Conservation (phyloP, 2,888 invertebrate genomes). For the Drosophila aldrichi region DNA sequence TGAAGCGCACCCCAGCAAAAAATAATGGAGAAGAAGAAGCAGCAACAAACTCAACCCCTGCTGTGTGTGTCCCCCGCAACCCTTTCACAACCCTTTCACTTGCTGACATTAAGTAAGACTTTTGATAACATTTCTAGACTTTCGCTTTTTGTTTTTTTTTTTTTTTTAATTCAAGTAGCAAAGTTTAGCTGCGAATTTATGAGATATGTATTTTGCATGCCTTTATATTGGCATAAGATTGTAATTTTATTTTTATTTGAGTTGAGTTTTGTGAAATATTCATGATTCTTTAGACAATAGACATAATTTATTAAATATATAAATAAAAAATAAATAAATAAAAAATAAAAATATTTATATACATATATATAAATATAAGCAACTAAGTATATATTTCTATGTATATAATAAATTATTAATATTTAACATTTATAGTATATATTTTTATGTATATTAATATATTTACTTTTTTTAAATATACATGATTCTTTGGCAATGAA, state of each 20-base stretch:
- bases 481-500: too few species aligned
- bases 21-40: constrained; percentile 8
- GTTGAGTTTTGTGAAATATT: background rate
- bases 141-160: too few species aligned
- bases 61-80: constrained; percentile 13
- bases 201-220: background rate
- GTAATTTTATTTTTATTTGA: background rate
- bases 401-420: too few species aligned
- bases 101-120: background rate
- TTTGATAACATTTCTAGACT: background rate
- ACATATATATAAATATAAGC: too few species aligned
- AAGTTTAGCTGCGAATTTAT: background rate
- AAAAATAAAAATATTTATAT: too few species aligned
- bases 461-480: too few species aligned
- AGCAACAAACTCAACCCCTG: constrained; percentile 13
- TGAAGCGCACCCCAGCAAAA: constrained; percentile 71
- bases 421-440: too few species aligned
- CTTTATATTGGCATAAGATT: background rate
- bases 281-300: too few species aligned
- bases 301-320: too few species aligned
- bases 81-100: constrained; percentile 37
- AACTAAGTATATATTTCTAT: too few species aligned
- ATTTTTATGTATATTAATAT: too few species aligned
- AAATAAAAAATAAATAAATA: too few species aligned
- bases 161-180: background rate